Base-by-base conservation (phyloP, 2,888 invertebrate species). In the Antheraea assamensis region DNA sequence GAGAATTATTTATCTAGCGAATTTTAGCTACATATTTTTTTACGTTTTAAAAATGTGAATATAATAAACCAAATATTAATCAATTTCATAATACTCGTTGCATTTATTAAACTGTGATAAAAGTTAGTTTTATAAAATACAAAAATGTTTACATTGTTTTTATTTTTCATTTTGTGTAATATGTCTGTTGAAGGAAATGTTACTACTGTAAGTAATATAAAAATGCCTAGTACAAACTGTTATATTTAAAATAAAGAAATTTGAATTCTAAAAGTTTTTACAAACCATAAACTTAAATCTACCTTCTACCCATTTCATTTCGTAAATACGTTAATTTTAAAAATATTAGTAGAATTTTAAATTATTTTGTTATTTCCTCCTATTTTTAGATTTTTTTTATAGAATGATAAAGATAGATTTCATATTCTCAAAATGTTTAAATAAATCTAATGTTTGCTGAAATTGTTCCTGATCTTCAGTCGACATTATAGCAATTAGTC, bases 41-140 rank as follows among this genome's bases (percentile, higher is more conserved):
- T 71, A 71, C 13, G 24, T 64, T 49, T 49, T 52, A 21, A 71
- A 71, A 52, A 71, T 73, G 73, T 35, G 58, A 19, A 13, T 70
- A 35, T 58, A 70, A 47, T 55, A 58, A 58, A 70, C 7, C 10
- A 47, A 42, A n/a, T 42, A 0, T 42, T 10, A 58, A 15, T 55
- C 55, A 31, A 71, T 47, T 19, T 73, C 66, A 30, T n/a, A 47
- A 66, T 71, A 70, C 19, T 21, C 27, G 27, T 55, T 82, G 79
- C 81, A 82, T 85, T 83, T 82, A 76, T 72, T 66, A 76, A 78
- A 74, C 88, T 89, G 88, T 88, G 87, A 88, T 89, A 86, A 76
- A 81, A 78, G 74, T 71, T 74, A 77, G 61, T 30, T 74, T 73
- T 73, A 74, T 76, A 78, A 76, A 71, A 55, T 75, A 72, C 66